phyloP scores from a whole-genome alignment of 2,888 invertebrate genomes.

The Stictocephala bisonia region DNA sequence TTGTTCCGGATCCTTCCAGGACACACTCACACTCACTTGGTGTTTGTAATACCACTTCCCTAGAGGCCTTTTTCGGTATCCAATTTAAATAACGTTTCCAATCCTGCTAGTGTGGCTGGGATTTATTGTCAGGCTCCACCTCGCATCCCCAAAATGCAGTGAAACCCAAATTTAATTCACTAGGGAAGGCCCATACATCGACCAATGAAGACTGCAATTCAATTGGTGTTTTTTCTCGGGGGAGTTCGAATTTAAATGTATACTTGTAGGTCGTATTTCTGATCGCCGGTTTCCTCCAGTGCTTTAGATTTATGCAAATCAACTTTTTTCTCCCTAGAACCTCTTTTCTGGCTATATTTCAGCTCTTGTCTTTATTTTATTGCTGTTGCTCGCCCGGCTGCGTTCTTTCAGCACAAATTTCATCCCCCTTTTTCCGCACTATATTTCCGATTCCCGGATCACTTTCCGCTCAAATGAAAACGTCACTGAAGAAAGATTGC shows the following conservation, averaged over 20 bases:
- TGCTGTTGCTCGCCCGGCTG: conserved; percentile 17
- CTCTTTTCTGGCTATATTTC: conserved; percentile 13
- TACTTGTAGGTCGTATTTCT: conserved; percentile 31
- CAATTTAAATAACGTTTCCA: conserved; percentile 11
- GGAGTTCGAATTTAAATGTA: conserved; percentile 43
- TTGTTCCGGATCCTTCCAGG: background rate
- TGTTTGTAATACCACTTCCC: background rate
- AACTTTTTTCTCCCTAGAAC: conserved; percentile 34
- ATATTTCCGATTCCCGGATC: conserved; percentile 22
- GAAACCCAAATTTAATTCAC: conserved; percentile 42
- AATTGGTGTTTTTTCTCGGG: conserved; percentile 39
- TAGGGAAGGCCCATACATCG: conserved; percentile 31
- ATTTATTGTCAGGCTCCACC: conserved; percentile 18
- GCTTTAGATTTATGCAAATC: conserved; percentile 41
- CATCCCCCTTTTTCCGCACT: conserved; percentile 21
- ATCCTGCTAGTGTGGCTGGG: background rate
- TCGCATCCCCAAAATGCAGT: conserved; percentile 24
- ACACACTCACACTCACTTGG: conserved; percentile 12
- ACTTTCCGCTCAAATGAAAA: conserved; percentile 14
- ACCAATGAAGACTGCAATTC: conserved; percentile 33
- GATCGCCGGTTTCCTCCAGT: conserved; percentile 20
- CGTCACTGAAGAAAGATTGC: conserved; percentile 12
- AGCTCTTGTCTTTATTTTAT: conserved; percentile 33
- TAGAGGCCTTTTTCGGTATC: background rate
- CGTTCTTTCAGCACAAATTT: conserved; percentile 19